Base-by-base conservation (phyloP, 1,140 invertebrate genomes). In the Lysiphlebus fabarum region DNA sequence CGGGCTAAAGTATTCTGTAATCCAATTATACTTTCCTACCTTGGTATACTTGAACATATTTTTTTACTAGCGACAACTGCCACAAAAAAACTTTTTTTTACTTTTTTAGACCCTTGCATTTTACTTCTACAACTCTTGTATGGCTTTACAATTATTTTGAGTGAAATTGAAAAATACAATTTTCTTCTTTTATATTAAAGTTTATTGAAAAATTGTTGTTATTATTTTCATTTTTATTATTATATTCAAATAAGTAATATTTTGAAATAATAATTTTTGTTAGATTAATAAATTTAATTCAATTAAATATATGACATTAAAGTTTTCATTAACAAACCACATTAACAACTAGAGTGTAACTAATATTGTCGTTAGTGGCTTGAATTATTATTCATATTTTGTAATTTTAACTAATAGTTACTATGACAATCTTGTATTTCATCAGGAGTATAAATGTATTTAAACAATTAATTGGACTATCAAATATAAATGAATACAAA, bases 1-100 rank as follows among this genome's bases (percentile, higher is more conserved):
- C 59, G 53, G 55, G 45, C n/a, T 43, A 37, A 51, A 44, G 36
- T 42, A 36, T 17, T 26, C 17, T 26, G 48, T 60, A 60, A 60
- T 60, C 58, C 53, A 60, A 60, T 60, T 60, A 60, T 40, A 37
- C 14, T 41, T 48, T 38, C 51, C 50, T 60, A 45, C 53, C 55
- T 38, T 45, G 55, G 55, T 12, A 49, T 42, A 44, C 44, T 60
- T 57, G 56, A 12, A 41, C 56, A 14, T 12, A 49, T 4, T 26
- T 26, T 26, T 45, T 47, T 54, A 26, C 53, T 10, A n/a, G 17
- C 54, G 42, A 56, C 44, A 44, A 54, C 53, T 40, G 11, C 42
- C 7, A 17, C 8, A 11, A 14, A 56, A n/a, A 11, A 9, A 10
- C 26, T 12, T 6, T 33, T 7, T 36, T 42, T 54, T n/a, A n/a